Evolutionary conservation across 1,140 invertebrate genomes (phyloP).

Genomic region (Parapsyche elsis): DNA sequence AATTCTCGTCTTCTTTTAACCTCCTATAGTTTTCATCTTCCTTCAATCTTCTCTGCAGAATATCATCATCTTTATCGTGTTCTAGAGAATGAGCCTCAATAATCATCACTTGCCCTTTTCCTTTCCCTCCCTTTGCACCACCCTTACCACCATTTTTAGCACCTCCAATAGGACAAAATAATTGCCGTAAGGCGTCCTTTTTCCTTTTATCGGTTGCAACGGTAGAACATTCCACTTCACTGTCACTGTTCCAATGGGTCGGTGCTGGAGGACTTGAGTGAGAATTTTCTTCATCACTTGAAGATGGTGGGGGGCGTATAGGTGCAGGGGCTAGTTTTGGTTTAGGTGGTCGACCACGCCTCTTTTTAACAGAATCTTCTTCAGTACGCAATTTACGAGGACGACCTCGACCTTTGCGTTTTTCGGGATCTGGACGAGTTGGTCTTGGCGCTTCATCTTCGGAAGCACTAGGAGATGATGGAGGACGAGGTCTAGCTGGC

Average conservation of each 20-base stretch:
- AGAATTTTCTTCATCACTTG: conserved; percentile 63
- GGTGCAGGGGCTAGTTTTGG: conserved; percentile 58
- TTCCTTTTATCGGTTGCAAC: conserved; percentile 68
- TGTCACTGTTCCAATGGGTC: conserved; percentile 36
- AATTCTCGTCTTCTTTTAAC: background rate
- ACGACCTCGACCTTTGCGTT: conserved; percentile 44
- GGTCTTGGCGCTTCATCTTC: conserved; percentile 51
- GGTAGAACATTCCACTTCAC: conserved; percentile 46
- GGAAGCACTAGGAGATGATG: conserved; percentile 49
- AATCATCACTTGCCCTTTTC: conserved; percentile 71
- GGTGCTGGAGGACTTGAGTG: conserved; percentile 53
- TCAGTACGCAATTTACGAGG: conserved; percentile 47
- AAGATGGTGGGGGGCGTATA: conserved; percentile 59
- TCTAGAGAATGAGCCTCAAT: conserved; percentile 61
- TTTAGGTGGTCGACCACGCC: conserved; percentile 62
- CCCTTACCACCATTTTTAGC: conserved; percentile 71
- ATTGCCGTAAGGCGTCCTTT: conserved; percentile 69
- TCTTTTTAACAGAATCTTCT: conserved; percentile 49
- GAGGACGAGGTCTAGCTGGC: conserved; percentile 41
- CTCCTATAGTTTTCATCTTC: conserved; percentile 57
- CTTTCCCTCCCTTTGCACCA: conserved; percentile 73
- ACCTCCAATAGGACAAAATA: conserved; percentile 67
- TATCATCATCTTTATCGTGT: conserved; percentile 49
- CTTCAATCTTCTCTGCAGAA: conserved; percentile 42
- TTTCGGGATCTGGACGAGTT: conserved; percentile 34